Percentiles rank a stretch among this genome's conserved stretches.
phyloP scores from a whole-genome alignment of 2,888 invertebrate genomes.

The Cryptus viduatorius region DNA sequence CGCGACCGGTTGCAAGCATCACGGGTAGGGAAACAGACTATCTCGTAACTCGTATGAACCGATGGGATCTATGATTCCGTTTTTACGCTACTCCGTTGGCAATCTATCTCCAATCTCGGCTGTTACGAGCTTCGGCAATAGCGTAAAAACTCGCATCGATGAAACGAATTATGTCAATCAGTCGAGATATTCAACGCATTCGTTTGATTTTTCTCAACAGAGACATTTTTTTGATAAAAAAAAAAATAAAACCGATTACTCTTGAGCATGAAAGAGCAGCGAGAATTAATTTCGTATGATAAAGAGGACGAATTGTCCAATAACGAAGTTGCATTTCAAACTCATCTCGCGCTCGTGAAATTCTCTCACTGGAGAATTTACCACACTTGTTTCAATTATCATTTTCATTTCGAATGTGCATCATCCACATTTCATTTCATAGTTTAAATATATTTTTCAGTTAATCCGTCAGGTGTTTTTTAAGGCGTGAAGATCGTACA shows the following conservation, averaged over 20 bases:
- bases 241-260: neutral
- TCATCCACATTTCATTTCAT: neutral
- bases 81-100: neutral
- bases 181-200: neutral
- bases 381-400: slow-evolving; percentile 32
- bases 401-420: neutral
- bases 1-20: neutral
- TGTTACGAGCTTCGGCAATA: neutral
- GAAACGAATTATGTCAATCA: neutral
- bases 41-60: slow-evolving; percentile 14
- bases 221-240: too few relatives aligned
- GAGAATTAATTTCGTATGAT: neutral
- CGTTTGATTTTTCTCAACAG: neutral
- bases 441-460: slow-evolving; percentile 17
- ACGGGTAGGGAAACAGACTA: neutral
- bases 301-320: slow-evolving; percentile 8
- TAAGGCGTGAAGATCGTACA: slow-evolving; percentile 10
- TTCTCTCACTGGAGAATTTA: slow-evolving; percentile 36
- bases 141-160: neutral
- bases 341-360: slow-evolving; percentile 20
- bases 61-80: neutral
- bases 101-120: neutral
- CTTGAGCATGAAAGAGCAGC: neutral
- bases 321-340: slow-evolving; percentile 33
- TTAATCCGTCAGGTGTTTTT: slow-evolving; percentile 54